A percentile compares a stretch with the other conserved stretches of the same genome.
phyloP scores from a whole-genome alignment of 2,113 vertebrate genomes.

The Campylorhamphus procurvoides region DNA sequence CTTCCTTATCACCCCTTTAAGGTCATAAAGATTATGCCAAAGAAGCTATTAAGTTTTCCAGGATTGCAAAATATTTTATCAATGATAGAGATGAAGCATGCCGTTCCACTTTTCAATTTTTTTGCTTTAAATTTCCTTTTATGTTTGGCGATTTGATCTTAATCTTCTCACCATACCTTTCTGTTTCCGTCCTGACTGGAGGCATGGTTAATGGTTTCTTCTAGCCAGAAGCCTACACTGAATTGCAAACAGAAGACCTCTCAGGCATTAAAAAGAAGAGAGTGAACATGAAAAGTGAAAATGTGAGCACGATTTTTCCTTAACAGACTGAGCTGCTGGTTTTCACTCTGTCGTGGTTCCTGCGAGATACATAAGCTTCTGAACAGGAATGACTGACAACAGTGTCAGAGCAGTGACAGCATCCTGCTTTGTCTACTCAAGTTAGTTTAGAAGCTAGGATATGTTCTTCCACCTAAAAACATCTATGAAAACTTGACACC shows the following conservation, averaged over 20 bases:
- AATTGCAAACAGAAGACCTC: background rate
- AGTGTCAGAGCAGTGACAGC: background rate
- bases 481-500: background rate
- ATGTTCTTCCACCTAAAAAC: background rate
- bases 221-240: background rate
- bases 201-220: slow-evolving; percentile 51
- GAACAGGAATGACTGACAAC: background rate
- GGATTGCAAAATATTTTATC: slow-evolving; percentile 72
- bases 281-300: background rate
- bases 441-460: background rate
- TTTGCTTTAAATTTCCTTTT: slow-evolving; percentile 62
- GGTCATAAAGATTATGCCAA: slow-evolving; percentile 60
- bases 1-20: slow-evolving; percentile 62
- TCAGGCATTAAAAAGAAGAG: background rate
- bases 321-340: background rate
- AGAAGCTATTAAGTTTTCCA: slow-evolving; percentile 59
- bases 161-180: slow-evolving; percentile 26
- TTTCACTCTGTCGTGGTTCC: background rate
- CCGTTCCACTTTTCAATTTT: slow-evolving; percentile 43
- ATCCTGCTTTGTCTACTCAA: background rate
- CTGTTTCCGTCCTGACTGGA: slow-evolving; percentile 12
- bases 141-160: slow-evolving; percentile 56
- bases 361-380: background rate
- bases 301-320: background rate
- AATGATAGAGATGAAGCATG: slow-evolving; percentile 51